Conservation (phyloP, 2,113 vertebrate species). For the Phaethornis superciliosus region DNA sequence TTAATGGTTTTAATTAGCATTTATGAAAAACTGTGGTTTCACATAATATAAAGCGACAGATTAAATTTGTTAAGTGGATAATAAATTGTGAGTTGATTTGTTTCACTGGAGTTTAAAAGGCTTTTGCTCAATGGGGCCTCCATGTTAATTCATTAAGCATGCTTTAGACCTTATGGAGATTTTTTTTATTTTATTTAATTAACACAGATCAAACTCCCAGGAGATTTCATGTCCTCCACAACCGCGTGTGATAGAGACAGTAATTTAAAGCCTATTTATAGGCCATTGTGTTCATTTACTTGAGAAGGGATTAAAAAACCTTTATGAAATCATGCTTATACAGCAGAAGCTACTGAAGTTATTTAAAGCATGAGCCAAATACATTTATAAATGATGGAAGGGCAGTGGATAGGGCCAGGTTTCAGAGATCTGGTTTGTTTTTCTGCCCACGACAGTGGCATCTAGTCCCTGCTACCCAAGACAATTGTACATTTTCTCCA, state of each 20-base stretch:
- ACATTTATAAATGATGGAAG: not conserved
- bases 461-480: not conserved
- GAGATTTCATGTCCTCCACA: conserved; percentile 59
- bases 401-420: not conserved
- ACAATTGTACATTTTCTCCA: not conserved
- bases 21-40: conserved; percentile 67
- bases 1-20: conserved; percentile 74
- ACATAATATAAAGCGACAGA: conserved; percentile 70
- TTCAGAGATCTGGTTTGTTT: not conserved
- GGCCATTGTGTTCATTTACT: conserved; percentile 59
- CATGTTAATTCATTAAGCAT: conserved; percentile 73
- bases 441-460: not conserved
- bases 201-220: conserved; percentile 66
- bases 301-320: conserved; percentile 43
- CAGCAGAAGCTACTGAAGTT: not conserved
- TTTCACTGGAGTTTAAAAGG: conserved; percentile 72
- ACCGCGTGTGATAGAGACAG: conserved; percentile 52
- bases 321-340: conserved; percentile 9
- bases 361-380: not conserved
- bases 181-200: conserved; percentile 66
- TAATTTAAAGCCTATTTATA: conserved; percentile 70
- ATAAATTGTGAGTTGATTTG: conserved; percentile 73
- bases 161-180: conserved; percentile 65
- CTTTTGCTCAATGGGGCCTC: conserved; percentile 65
- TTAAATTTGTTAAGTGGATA: conserved; percentile 76